Percentiles rank a stretch among this genome's conserved stretches.
Conservation (phyloP, 2,888 invertebrate species). For the Dryadula phaetusa region DNA sequence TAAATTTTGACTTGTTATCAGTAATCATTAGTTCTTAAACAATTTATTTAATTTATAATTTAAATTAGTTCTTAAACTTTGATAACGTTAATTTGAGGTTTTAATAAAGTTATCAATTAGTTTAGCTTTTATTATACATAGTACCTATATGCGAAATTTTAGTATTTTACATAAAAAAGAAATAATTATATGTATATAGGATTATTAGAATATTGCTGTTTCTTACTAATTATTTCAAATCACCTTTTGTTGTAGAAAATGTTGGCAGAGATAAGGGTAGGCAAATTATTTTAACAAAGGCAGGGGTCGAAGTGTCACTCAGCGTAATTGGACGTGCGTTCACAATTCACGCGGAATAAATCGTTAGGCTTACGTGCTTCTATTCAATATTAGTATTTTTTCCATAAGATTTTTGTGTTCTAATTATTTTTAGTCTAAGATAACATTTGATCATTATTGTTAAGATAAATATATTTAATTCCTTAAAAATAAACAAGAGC, state of each 20-base stretch:
- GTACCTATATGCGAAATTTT: too few relatives aligned
- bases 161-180: too few relatives aligned
- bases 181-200: neutral
- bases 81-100: too few relatives aligned
- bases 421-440: neutral
- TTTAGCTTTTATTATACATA: too few relatives aligned
- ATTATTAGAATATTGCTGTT: constrained; percentile 14
- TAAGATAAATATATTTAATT: too few relatives aligned
- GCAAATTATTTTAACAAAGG: constrained; percentile 46
- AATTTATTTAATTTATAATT: neutral
- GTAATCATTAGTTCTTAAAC: neutral
- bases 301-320: constrained; percentile 44
- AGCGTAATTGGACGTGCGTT: constrained; percentile 49
- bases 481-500: too few relatives aligned
- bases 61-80: too few relatives aligned
- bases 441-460: neutral
- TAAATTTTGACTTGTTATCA: neutral
- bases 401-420: neutral
- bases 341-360: constrained; percentile 43
- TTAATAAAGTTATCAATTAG: too few relatives aligned
- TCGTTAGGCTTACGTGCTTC: constrained; percentile 35
- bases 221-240: constrained; percentile 34
- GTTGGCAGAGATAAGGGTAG: constrained; percentile 34
- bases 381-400: constrained; percentile 11
- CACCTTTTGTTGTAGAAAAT: constrained; percentile 37